These are phyloP conservation scores for Ardeotis arabs DNA, from an alignment of 2,113 vertebrate species.

Conservation along the genomic window DNA sequence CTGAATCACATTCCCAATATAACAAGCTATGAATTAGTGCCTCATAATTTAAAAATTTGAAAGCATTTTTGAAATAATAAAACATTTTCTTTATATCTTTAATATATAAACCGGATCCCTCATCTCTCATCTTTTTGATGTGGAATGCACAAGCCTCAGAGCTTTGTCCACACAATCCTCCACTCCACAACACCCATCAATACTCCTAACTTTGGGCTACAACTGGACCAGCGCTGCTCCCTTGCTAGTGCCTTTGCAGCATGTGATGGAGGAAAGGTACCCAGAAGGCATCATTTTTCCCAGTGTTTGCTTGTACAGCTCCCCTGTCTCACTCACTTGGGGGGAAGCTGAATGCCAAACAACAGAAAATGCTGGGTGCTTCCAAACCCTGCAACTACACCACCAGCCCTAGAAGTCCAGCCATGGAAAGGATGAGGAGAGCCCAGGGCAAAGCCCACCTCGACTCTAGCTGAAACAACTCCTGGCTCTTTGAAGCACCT, in stretches of 20 bases:
- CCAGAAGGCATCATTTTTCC: not conserved
- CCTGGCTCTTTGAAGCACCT: not conserved
- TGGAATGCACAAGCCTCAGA: not conserved
- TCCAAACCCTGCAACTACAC: not conserved
- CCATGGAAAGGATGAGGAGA: not conserved
- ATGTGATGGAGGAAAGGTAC: not conserved
- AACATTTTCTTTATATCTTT: not conserved
- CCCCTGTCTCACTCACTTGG: not conserved
- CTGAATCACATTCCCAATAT: not conserved
- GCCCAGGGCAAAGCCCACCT: not conserved
- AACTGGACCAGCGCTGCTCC: not conserved
- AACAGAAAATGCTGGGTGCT: fast-evolving
- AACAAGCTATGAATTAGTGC: not conserved
- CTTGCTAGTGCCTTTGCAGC: not conserved
- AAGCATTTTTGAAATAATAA: not conserved
- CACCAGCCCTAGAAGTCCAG: fast-evolving
- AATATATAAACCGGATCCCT: not conserved
- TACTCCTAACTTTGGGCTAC: not conserved
- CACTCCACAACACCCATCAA: not conserved
- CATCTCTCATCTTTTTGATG: not conserved
- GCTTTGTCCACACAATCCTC: not conserved
- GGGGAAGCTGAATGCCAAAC: not conserved
- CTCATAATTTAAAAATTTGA: not conserved
- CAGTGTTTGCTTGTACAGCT: not conserved
- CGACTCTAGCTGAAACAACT: not conserved